phyloP scores from a whole-genome alignment of 2,888 invertebrate species.

The Cephonodes hylas region DNA sequence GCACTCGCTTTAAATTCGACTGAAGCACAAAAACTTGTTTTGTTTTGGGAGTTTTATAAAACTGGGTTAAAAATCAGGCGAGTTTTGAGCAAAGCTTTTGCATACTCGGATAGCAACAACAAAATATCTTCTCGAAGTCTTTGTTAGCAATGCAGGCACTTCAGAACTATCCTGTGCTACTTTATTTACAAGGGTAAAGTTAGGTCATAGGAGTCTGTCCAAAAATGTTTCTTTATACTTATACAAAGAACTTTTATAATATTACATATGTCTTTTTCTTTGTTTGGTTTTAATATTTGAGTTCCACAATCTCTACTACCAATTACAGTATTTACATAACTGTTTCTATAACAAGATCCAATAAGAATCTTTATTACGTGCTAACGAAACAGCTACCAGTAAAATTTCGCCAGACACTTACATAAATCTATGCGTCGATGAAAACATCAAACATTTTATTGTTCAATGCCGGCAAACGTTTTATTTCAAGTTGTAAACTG shows the following conservation, averaged over 20 bases:
- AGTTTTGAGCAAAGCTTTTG: not conserved
- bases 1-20: not conserved
- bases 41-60: not conserved
- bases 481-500: conserved; percentile 33
- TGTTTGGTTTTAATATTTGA: not conserved
- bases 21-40: not conserved
- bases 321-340: not conserved
- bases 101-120: not conserved
- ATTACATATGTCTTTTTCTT: no score
- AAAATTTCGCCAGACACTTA: not conserved
- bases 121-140: not conserved
- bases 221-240: not conserved
- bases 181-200: not conserved
- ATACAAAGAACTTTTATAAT: not conserved
- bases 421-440: conserved; percentile 12
- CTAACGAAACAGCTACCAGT: not conserved
- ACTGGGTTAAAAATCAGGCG: conserved; percentile 4
- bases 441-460: conserved; percentile 31
- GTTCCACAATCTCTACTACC: not conserved
- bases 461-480: conserved; percentile 27
- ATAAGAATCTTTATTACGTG: not conserved
- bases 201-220: not conserved
- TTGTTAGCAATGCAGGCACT: not conserved
- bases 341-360: not conserved
- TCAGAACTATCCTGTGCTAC: not conserved